Evolutionary conservation across 2,797 vertebrate species (phyloP), one percentile per base, ranked within the genome.

Genomic region (Enteromius radiatus): DNA sequence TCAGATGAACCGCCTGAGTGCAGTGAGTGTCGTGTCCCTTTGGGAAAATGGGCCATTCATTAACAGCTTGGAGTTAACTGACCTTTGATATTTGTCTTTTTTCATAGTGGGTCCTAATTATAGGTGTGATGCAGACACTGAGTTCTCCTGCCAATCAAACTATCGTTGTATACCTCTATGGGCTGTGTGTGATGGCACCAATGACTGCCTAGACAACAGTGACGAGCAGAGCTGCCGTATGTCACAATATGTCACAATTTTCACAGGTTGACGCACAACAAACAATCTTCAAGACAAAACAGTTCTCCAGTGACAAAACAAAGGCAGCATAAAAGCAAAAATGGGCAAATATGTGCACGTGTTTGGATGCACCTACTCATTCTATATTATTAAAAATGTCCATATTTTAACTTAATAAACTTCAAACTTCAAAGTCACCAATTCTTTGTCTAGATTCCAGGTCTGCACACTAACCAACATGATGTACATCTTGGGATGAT

Each of bases 161-260:
- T 99, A 99, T 86, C 97, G 97, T 56, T 99, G 98, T 26, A 87
- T 99, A 84, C 96, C 98, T 0, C 17, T 92, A 23, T 99, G 97
- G 97, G 93, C 96, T 0, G 89, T 99, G 76, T 99, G 98, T 93
- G 96, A 99, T 0, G 96, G 98, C 1, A 88, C 93, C 1, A 87
- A 99, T 3, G 96, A 99, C 93, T 99, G 98, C 91, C 93, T 97
- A 88, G 98, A 99, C 94, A 96, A 97, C 94, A 99, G 97, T 0
- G 98, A 99, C 0, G 98, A 99, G 82, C 95, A 97, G 92, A 92
- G 92, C 91, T 99, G 98, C 86, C 96, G 98, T 99, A 92, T n/a
- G n/a, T n/a, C n/a, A n/a, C n/a, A n/a, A n/a, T n/a, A n/a, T n/a
- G n/a, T n/a, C n/a, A n/a, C n/a, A n/a, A n/a, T n/a, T n/a, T n/a